phyloP scores from a whole-genome alignment of 2,888 invertebrate genomes.

The Nudaria mundana region DNA sequence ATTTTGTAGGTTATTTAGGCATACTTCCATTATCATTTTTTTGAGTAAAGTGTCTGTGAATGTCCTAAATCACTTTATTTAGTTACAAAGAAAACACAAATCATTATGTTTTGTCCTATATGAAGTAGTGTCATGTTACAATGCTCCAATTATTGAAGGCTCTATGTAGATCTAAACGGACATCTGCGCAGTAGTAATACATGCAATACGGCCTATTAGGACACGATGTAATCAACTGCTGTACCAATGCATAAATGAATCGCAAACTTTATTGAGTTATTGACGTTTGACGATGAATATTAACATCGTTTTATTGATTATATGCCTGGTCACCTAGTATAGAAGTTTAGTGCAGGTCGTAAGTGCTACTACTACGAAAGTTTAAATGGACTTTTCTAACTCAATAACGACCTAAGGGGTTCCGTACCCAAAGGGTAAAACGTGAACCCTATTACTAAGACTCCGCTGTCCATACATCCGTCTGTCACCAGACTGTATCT shows the following conservation, averaged over 20 bases:
- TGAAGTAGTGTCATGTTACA: too few species aligned
- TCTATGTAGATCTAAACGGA: conserved; percentile 60
- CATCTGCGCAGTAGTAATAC: conserved; percentile 46
- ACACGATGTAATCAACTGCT: conserved; percentile 46
- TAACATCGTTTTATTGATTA: conserved; percentile 33
- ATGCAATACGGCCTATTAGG: conserved; percentile 40
- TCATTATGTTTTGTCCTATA: too few species aligned
- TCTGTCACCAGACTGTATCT: too few species aligned
- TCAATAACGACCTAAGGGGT: too few species aligned
- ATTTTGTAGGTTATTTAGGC: too few species aligned
- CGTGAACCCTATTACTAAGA: too few species aligned
- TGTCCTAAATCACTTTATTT: too few species aligned
- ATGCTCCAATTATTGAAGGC: conserved; percentile 51
- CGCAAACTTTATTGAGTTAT: conserved; percentile 54
- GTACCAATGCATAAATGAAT: conserved; percentile 71
- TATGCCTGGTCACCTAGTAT: conserved; percentile 23
- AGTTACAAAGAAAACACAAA: too few species aligned
- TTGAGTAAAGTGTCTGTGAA: too few species aligned
- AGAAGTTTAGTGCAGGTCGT: conserved; percentile 4
- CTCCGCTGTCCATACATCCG: too few species aligned
- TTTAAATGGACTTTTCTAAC: not conserved
- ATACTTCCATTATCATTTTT: too few species aligned
- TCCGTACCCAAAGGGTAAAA: too few species aligned
- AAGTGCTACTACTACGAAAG: conserved; percentile 2
- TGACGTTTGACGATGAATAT: conserved; percentile 50